Evolutionary conservation across 2,797 vertebrate species (phyloP).

Genomic region (Halcyon badia): DNA sequence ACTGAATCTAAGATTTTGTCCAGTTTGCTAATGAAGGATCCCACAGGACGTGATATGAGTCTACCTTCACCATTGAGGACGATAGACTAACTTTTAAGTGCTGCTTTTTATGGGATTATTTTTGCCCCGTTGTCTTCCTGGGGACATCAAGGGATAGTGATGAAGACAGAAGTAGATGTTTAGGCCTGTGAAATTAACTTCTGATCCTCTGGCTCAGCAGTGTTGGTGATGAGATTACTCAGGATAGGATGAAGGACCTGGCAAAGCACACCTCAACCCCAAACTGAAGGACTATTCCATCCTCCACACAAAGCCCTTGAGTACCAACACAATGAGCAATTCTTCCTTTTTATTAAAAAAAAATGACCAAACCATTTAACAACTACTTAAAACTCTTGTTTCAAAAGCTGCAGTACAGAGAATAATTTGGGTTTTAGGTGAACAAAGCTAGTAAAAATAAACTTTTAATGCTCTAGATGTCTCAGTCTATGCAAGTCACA

Average conservation of each 20-base stretch:
- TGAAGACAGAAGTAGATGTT: neutral
- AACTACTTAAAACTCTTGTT: neutral
- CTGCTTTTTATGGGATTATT: neutral
- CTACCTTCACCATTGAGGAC: neutral
- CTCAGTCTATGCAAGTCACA: neutral
- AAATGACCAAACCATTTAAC: neutral
- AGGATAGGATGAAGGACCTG: neutral
- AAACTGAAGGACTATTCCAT: neutral
- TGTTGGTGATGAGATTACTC: neutral
- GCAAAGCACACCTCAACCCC: neutral
- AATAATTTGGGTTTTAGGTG: neutral
- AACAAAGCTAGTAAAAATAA: neutral
- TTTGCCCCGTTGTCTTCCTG: neutral
- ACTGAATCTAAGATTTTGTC: neutral
- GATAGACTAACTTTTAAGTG: neutral
- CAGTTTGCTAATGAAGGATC: neutral
- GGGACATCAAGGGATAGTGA: neutral
- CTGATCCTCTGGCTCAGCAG: neutral
- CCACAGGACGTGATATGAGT: neutral
- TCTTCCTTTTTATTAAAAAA: neutral
- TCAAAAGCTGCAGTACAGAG: neutral
- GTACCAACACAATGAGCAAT: neutral
- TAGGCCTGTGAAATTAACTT: neutral
- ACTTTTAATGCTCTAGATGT: neutral
- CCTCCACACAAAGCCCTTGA: neutral